Percentiles rank a stretch among this genome's conserved stretches.
These are phyloP conservation scores for Caenorhabditis briggsae DNA, from an alignment of 1,140 invertebrate genomes.

Conservation along the genomic window DNA sequence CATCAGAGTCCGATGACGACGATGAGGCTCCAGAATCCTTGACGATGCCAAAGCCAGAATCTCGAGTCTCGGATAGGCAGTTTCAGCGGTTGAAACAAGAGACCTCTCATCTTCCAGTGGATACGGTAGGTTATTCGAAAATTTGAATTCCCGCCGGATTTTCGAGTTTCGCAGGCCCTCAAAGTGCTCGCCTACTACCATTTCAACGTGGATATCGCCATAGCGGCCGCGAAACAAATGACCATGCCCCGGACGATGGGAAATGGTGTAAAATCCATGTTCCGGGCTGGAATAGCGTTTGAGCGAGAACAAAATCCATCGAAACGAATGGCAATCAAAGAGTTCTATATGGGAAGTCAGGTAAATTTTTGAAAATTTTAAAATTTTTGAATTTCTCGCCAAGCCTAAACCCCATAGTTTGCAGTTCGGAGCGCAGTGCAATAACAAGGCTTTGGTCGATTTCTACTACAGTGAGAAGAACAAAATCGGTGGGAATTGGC, in stretches of 20 bases:
- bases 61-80: neutral
- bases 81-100: neutral
- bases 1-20: no score
- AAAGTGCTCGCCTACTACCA: neutral
- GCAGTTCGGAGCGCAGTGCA: neutral
- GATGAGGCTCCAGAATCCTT: neutral
- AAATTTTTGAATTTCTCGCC: no score
- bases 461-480: constrained; percentile 30
- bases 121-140: neutral
- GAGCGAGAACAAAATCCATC: neutral
- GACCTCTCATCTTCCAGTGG: neutral
- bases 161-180: neutral
- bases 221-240: neutral
- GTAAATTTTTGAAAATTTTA: neutral
- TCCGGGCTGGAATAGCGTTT: neutral
- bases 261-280: neutral
- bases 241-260: neutral
- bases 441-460: neutral
- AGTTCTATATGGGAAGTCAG: neutral
- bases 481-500: constrained; percentile 26
- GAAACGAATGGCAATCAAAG: neutral
- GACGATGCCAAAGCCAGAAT: neutral
- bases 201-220: neutral
- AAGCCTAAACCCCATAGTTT: neutral
- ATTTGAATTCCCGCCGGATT: neutral